phyloP scores from a whole-genome alignment of 1,140 invertebrate species.

The Globodera ellingtonae region DNA sequence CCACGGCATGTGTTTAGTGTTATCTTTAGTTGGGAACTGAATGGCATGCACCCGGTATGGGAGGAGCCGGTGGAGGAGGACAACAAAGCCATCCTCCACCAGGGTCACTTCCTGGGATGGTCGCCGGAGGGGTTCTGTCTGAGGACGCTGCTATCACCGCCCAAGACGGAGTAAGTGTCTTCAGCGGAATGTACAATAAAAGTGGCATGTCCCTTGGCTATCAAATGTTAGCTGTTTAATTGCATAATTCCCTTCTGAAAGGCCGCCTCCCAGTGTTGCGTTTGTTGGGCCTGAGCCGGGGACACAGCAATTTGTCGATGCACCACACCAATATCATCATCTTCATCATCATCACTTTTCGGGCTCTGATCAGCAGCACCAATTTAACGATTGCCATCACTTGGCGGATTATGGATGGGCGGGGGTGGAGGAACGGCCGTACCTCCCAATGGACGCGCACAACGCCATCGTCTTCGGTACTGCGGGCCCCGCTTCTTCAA shows the following conservation, averaged over 20 bases:
- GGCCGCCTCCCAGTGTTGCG: conserved; percentile 46
- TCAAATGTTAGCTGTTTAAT: not conserved
- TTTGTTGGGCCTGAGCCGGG: conserved; percentile 45
- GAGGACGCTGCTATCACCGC: not conserved
- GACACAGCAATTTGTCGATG: conserved; percentile 29
- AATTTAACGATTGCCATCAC: conserved; percentile 28
- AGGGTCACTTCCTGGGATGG: not conserved
- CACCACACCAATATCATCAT: not conserved
- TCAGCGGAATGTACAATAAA: not conserved
- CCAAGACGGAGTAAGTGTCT: conserved; percentile 12
- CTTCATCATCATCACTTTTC: conserved; percentile 10
- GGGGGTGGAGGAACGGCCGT: not conserved
- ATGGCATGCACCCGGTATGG: conserved; percentile 11
- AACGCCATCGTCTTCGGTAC: not conserved
- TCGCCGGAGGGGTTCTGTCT: not conserved
- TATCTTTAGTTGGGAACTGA: not conserved
- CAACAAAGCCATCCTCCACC: not conserved
- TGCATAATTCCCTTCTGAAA: not conserved
- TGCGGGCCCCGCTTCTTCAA: too few relatives aligned
- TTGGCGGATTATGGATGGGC: conserved; percentile 13
- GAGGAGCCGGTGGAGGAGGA: conserved; percentile 20
- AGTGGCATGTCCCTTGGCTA: not conserved
- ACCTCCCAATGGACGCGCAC: not conserved
- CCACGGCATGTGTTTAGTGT: not conserved
- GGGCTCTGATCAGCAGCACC: conserved; percentile 9